These are phyloP conservation scores for Halcyon malimbica DNA, from an alignment of 2,113 vertebrate genomes.

Conservation along the genomic window DNA sequence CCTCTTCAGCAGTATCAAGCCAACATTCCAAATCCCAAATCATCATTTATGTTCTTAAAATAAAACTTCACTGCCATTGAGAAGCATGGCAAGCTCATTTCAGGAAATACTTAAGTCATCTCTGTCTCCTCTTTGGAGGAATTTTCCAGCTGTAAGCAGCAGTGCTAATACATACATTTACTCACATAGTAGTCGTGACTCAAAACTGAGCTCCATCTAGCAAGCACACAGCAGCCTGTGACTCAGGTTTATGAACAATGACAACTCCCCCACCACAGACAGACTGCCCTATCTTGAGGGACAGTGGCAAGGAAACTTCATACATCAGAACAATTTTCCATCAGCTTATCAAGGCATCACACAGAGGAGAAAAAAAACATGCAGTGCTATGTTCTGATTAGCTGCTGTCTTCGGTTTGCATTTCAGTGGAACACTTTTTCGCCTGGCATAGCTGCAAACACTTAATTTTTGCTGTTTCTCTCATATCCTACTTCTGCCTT, in stretches of 20 bases:
- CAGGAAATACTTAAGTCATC: not conserved
- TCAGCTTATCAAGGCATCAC: not conserved
- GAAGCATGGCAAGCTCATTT: not conserved
- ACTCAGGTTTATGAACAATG: not conserved
- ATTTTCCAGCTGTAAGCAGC: not conserved
- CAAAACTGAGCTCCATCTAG: fast-evolving
- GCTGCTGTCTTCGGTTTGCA: not conserved
- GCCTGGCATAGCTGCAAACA: not conserved
- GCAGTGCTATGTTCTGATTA: not conserved
- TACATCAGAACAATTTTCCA: not conserved
- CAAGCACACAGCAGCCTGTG: not conserved
- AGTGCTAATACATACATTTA: not conserved
- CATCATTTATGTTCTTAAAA: not conserved
- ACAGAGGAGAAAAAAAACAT: not conserved
- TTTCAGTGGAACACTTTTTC: not conserved
- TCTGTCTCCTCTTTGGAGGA: not conserved
- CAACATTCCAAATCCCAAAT: not conserved
- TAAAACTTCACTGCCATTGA: not conserved
- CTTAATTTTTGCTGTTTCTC: not conserved
- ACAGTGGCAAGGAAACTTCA: not conserved
- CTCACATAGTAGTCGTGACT: not conserved
- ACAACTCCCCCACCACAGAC: not conserved
- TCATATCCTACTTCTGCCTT: not conserved
- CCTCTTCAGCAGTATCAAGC: not conserved
- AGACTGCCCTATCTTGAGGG: not conserved